phyloP scores from a whole-genome alignment of 1,140 invertebrate genomes.

The Drosophila tropicalis region DNA sequence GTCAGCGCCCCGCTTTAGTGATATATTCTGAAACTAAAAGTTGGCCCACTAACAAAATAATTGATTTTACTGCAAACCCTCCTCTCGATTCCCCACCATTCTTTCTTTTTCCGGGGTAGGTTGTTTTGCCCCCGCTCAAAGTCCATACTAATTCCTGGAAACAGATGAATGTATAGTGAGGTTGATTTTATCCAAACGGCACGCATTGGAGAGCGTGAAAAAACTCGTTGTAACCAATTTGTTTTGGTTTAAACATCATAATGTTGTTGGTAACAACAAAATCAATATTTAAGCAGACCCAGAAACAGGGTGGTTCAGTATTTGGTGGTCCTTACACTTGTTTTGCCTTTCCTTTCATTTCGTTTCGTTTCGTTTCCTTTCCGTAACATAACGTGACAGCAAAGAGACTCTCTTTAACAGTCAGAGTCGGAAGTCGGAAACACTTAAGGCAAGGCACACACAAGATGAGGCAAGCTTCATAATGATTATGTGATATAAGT shows the following conservation, averaged over 20 bases:
- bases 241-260: slow-evolving; percentile 31
- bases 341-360: slow-evolving; percentile 31
- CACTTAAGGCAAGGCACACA: slow-evolving; percentile 43
- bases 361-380: too few species aligned
- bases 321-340: slow-evolving; percentile 37
- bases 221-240: slow-evolving; percentile 15
- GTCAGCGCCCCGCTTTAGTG: slow-evolving; percentile 35
- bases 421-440: slow-evolving; percentile 66
- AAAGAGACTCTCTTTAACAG: slow-evolving; percentile 38
- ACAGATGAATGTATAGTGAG: slow-evolving; percentile 47
- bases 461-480: slow-evolving; percentile 50
- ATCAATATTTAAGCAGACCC: slow-evolving; percentile 33
- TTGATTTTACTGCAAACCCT: slow-evolving; percentile 54
- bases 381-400: slow-evolving; percentile 8
- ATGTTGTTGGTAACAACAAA: slow-evolving; percentile 36
- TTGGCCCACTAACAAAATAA: slow-evolving; percentile 64
- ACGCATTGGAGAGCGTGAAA: slow-evolving; percentile 48
- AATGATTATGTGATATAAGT: slow-evolving; percentile 21
- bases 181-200: slow-evolving; percentile 22
- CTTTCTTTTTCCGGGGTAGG: slow-evolving; percentile 17
- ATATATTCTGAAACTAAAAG: slow-evolving; percentile 44
- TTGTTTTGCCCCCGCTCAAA: slow-evolving; percentile 48
- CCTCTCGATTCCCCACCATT: slow-evolving; percentile 7
- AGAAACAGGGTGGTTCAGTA: slow-evolving; percentile 2
- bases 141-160: slow-evolving; percentile 28